A percentile compares a stretch with the other conserved stretches of the same genome.
phyloP scores from a whole-genome alignment of 2,113 vertebrate genomes.

The Halcyon malimbica region DNA sequence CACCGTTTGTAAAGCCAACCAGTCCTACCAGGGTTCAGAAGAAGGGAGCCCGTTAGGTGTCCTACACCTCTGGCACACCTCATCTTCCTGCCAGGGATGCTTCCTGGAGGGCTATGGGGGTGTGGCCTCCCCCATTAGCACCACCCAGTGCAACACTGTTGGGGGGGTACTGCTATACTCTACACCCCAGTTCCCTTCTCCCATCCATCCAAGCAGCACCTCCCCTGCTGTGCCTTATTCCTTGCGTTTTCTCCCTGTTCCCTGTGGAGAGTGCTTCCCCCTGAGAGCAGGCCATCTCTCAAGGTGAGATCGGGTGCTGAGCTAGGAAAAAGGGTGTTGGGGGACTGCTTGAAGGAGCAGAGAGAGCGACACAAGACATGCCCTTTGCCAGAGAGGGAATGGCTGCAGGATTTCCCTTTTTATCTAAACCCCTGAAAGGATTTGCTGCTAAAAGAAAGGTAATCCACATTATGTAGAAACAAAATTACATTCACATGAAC shows the following conservation, averaged over 20 bases:
- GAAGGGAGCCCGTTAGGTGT: not conserved
- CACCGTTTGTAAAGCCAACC: not conserved
- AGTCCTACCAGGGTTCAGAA: not conserved
- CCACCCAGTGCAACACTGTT: not conserved
- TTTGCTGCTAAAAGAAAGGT: slow-evolving; percentile 47
- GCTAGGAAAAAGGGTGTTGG: not conserved
- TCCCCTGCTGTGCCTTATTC: not conserved
- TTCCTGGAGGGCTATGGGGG: not conserved
- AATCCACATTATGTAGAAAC: slow-evolving; percentile 55
- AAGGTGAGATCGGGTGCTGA: not conserved
- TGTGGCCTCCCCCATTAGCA: not conserved
- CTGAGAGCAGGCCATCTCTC: not conserved
- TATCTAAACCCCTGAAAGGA: slow-evolving; percentile 29
- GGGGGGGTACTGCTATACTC: not conserved
- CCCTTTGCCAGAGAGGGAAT: not conserved
- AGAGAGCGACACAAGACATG: not conserved
- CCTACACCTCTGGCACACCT: not conserved
- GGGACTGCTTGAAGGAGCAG: not conserved
- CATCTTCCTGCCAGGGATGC: not conserved
- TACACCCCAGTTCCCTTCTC: not conserved
- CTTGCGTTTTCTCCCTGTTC: accelerated
- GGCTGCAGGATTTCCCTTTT: slow-evolving; percentile 42
- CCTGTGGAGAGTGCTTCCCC: accelerated
- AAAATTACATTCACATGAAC: slow-evolving; percentile 62
- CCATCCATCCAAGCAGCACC: not conserved